Conservation (phyloP, 1,140 invertebrate genomes). For the Maconellicoccus hirsutus region DNA sequence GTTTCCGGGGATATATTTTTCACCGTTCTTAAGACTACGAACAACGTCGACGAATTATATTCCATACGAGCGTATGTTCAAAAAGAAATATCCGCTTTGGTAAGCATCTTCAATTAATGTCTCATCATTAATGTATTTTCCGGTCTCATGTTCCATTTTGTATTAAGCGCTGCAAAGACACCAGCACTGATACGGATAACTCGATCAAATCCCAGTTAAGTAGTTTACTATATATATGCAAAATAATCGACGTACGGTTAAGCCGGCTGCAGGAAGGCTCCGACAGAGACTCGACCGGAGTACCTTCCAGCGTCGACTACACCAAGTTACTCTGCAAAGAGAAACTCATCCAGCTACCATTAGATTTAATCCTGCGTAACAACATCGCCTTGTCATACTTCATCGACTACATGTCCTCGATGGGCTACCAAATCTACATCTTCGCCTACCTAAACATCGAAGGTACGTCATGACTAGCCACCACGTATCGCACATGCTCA, state of each 20-base stretch:
- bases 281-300: neutral
- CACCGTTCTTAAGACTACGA: slow-evolving; percentile 61
- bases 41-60: slow-evolving; percentile 64
- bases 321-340: neutral
- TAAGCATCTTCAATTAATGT: neutral
- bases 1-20: slow-evolving; percentile 73
- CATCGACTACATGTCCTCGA: slow-evolving; percentile 63
- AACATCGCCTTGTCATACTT: slow-evolving; percentile 68
- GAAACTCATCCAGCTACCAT: slow-evolving; percentile 31
- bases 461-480: slow-evolving; percentile 33
- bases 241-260: slow-evolving; percentile 53
- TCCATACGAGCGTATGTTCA: slow-evolving; percentile 63
- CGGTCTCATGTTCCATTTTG: slow-evolving; percentile 16
- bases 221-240: slow-evolving; percentile 68
- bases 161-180: slow-evolving; percentile 62
- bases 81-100: slow-evolving; percentile 28
- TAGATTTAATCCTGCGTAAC: slow-evolving; percentile 67
- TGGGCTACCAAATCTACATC: slow-evolving; percentile 58
- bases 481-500: too few species aligned
- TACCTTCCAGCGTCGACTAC: neutral
- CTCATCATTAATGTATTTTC: neutral
- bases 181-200: slow-evolving; percentile 67
- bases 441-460: slow-evolving; percentile 75
- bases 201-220: slow-evolving; percentile 77
- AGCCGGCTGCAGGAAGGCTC: neutral